Conservation (phyloP, 2,113 vertebrate species). For the Odocoileus hemionus region DNA sequence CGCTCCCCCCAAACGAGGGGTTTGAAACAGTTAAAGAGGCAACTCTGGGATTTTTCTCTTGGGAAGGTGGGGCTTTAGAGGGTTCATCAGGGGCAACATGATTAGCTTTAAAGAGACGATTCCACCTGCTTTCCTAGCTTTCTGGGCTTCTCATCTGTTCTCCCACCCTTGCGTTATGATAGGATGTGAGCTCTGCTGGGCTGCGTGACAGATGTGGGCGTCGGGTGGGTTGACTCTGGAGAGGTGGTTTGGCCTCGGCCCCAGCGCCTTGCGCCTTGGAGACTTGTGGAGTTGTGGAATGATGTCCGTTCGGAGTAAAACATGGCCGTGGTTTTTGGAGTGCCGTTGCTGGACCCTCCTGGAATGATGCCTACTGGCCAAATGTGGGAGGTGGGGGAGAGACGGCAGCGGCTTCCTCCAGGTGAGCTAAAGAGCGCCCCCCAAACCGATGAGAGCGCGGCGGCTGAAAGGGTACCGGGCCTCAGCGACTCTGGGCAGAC, state of each 20-base stretch:
- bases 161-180: neutral
- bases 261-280: neutral
- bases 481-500: slow-evolving; percentile 30
- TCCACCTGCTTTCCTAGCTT: neutral
- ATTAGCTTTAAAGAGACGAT: neutral
- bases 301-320: slow-evolving; percentile 16
- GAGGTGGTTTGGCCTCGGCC: neutral
- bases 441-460: neutral
- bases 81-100: neutral
- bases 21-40: neutral
- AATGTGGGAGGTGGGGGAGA: neutral
- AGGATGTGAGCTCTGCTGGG: neutral
- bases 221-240: neutral
- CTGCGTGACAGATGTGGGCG: neutral
- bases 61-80: neutral
- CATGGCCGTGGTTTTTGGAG: slow-evolving; percentile 17
- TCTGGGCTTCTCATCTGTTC: neutral
- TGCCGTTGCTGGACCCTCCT: neutral
- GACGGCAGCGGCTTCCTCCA: neutral
- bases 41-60: slow-evolving; percentile 1
- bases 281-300: slow-evolving; percentile 61
- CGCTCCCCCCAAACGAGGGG: neutral
- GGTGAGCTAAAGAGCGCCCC: neutral
- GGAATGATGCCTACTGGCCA: neutral
- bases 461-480: neutral